Evolutionary conservation across 2,797 vertebrate genomes (phyloP), one percentile per base, ranked within the genome.

Genomic region (Lates japonicus): DNA sequence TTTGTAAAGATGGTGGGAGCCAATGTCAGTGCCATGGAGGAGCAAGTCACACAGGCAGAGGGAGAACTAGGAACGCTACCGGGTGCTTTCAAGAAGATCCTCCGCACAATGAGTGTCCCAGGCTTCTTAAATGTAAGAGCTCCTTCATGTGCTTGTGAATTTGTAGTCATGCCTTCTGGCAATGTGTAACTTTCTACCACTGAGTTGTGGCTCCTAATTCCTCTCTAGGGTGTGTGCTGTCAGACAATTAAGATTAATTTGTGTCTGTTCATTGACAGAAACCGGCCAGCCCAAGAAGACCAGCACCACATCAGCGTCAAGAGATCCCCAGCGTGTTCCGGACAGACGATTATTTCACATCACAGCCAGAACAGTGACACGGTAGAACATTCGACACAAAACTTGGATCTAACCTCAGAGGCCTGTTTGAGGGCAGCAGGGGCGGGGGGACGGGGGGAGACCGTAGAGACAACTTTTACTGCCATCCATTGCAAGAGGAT

Each of bases 1-100:
- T 99, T 99, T 93, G 98, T 99, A 65, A 96, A 97, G 83, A 97
- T 97, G 96, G 91, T 99, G 33, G 96, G 96, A 67, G 89, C 94
- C 75, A 95, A 95, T 0, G 97, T 99, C 57, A 93, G 86, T 60
- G 91, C 93, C 4, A 95, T 99, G 96, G 98, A 99, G 90, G 97
- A 98, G 76, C 96, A 97, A 70, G 96, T 99, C n/a, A 88, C 90
- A 35, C 94, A 96, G 85, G 97, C 98, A 54, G 98, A 99, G 88
- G 95, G 96, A 70, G 97, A 98, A 59, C 89, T 97, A 63, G 97
- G 96, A 58, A 90, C 96, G 37, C 94, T 97, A 80, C 98, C 97
- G 0, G 95, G 95, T 25, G 94, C 97, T 0, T 97, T 99, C 89
- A 96, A 95, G 86, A 97, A 97, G 88, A 95, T 99, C 59, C 95